These are phyloP conservation scores for Nemopilema nomurai DNA, from an alignment of 30 jellyfish, hydroid and myxozoan genomes.

Conservation along the genomic window DNA sequence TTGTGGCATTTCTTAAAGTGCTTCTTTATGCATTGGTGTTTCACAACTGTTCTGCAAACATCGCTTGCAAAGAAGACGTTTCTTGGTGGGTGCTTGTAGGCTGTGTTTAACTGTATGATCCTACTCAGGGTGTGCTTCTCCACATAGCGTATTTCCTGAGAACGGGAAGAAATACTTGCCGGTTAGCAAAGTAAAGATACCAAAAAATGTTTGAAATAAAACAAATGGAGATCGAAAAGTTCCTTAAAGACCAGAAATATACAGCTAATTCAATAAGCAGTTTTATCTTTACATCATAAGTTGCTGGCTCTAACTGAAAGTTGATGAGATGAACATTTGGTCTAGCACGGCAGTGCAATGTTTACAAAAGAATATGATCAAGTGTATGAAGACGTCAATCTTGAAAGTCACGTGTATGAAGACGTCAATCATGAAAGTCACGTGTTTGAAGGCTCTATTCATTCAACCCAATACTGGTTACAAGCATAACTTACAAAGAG, in stretches of 20 bases:
- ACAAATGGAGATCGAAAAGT: too few species aligned
- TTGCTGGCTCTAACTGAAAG: too few species aligned
- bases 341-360: too few species aligned
- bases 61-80: constrained; percentile 34
- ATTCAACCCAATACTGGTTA: background rate
- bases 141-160: constrained; percentile 32
- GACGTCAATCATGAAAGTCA: too few species aligned
- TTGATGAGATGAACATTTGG: too few species aligned
- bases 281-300: too few species aligned
- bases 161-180: background rate
- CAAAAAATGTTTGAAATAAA: background rate
- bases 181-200: background rate
- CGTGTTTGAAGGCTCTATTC: background rate
- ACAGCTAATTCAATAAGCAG: too few species aligned
- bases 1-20: background rate
- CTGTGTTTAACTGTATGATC: constrained; percentile 36
- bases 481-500: background rate
- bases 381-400: too few species aligned
- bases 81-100: constrained; percentile 2
- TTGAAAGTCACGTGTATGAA: too few species aligned
- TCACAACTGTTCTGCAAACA: background rate
- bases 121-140: constrained; percentile 12
- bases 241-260: too few species aligned
- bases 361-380: too few species aligned
- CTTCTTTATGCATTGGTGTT: constrained; percentile 4